Base-by-base conservation (phyloP, 2,888 invertebrate genomes). In the Andrena bucephala region DNA sequence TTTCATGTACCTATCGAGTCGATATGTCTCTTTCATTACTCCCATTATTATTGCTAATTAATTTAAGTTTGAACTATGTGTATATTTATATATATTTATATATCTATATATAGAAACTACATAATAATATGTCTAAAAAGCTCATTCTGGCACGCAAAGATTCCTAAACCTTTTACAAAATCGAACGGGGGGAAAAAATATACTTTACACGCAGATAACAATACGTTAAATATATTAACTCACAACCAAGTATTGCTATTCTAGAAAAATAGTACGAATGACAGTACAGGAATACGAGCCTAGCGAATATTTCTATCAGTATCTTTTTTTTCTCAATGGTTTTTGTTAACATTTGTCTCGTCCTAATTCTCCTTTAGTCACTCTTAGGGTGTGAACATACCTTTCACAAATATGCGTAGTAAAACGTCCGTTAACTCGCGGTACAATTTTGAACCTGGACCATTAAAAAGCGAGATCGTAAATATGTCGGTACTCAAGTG, bases 31-130 rank as follows among this genome's bases (percentile, higher is more conserved):
- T 24, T 65, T 63, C 54, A n/a, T 71, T 65, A 57, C 29, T 10
- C 24, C 31, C 16, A 10, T 42, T 54, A 62, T 80, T 80, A 80
- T 79, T 63, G 54, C 71, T 81, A 67, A 68, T 67, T 36, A 71
- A 70, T 65, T 33, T 6, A n/a, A 59, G 1, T 31, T 42, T n/a
- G 29, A 57, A 69, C 27, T 57, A 36, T 59, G 31, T 36, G 20
- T 24, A 42, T 42, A 42, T 42, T 42, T 42, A 42, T 42, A 42
- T 42, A 16, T 42, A 42, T 42, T 42, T 5, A 42, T 42, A 42
- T 42, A 42, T 42, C 42, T 42, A 42, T 42, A 42, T 42, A 42
- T 42, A 42, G 24, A 7, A 57, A 57, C 57, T 57, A 57, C 57
- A 24, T 27, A 63, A 63, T 24, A 42, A 31, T n/a, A 16, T 24